Evolutionary conservation across 1,140 invertebrate species (phyloP), one percentile per base, ranked within the genome.

Genomic region (Colletes gigas): DNA sequence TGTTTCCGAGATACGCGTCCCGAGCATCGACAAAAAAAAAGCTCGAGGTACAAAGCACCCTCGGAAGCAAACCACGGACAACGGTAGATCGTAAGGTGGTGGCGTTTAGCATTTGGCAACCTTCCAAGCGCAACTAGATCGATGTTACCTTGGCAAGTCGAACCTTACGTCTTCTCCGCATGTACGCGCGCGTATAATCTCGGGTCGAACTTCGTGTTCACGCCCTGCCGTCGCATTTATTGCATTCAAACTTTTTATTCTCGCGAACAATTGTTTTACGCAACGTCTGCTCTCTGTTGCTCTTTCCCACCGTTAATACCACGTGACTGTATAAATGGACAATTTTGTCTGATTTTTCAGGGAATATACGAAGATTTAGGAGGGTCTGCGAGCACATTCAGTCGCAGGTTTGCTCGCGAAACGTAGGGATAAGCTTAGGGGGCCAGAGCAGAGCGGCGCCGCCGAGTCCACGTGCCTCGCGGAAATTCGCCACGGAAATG

Each of bases 301-400:
- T 30, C 30, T 30, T 30, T 2, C 30, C 30, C 30, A 30, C 30
- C 30, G 30, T 30, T 30, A 30, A 30, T 30, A 30, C 30, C 2
- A 30, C 30, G 30, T 30, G 2, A 30, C 30, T 1, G 30, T 30
- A 30, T 30, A 30, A 30, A 30, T 30, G 30, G 30, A 30, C 30
- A 15, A 0, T 21, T 21, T 7, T 7, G 7, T 41, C 17, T 5
- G 9, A 52, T 21, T 7, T 81, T 77, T 44, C 91, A 98, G 98
- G 98, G 70, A 99, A 99, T 90, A 98, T 99, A 81, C 95, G 98
- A 82, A 95, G 98, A 83, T 99, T 99, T 93, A 95, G 98, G 79
- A 95, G 98, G 87, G 98, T 99, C 71, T 99, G 98, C 94, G 98
- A 99, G 92, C 98, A 99, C 91, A 98, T 99, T 79, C 98, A 99